phyloP scores from a whole-genome alignment of 1,140 invertebrate species.

The Metaphire vulgaris region DNA sequence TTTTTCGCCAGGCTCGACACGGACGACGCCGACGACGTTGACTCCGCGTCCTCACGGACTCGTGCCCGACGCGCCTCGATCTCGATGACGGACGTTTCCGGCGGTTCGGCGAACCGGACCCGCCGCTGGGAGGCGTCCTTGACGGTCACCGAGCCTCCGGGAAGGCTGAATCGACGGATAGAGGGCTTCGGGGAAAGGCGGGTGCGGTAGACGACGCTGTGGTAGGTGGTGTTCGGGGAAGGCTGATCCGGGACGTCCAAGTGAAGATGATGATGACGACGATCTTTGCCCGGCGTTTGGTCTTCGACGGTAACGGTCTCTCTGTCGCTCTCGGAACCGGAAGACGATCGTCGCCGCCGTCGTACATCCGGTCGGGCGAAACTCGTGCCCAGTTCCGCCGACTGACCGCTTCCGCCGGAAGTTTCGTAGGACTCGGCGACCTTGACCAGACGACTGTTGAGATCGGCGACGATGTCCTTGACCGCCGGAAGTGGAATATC shows the following conservation, averaged over 20 bases:
- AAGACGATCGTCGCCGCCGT: not conserved
- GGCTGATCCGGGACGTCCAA: not conserved
- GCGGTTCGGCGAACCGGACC: constrained; percentile 25
- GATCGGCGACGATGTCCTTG: constrained; percentile 23
- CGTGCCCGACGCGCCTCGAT: constrained; percentile 14
- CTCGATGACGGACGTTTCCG: constrained; percentile 23
- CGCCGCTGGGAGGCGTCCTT: not conserved
- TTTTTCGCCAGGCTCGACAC: constrained; percentile 9
- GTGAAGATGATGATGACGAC: too few species aligned
- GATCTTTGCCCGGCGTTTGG: too few species aligned
- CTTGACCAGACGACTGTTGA: constrained; percentile 22
- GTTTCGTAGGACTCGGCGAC: constrained; percentile 9
- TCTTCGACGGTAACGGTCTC: not conserved
- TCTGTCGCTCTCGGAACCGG: not conserved
- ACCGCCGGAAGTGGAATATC: constrained; percentile 5
- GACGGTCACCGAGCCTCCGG: not conserved
- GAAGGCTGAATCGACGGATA: constrained; percentile 19
- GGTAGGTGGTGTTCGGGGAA: not conserved
- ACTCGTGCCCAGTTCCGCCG: constrained; percentile 13
- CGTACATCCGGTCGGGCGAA: constrained; percentile 8
- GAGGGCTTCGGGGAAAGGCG: constrained; percentile 3
- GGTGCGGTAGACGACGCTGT: not conserved
- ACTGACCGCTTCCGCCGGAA: not conserved
- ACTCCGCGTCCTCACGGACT: not conserved
- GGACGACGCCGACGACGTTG: not conserved